phyloP scores from a whole-genome alignment of 2,888 invertebrate genomes.

The Ectemnius continuus region DNA sequence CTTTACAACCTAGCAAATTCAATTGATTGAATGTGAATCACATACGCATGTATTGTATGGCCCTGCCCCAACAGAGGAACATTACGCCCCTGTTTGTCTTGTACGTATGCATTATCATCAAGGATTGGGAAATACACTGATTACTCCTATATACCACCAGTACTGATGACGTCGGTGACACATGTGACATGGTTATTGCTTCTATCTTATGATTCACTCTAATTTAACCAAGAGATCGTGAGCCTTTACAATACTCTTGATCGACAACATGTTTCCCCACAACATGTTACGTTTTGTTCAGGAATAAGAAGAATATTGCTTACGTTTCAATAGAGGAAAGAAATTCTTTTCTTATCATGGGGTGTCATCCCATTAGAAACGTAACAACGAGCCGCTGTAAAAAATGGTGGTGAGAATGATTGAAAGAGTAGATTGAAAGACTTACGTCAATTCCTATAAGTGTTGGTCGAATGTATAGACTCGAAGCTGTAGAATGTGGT shows the following conservation, averaged over 20 bases:
- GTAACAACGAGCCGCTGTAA: too few relatives aligned
- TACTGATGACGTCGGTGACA: slow-evolving; percentile 60
- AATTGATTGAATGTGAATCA: not conserved
- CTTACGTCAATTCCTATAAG: slow-evolving; percentile 97
- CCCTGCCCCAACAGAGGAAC: slow-evolving; percentile 50
- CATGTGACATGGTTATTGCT: slow-evolving; percentile 50
- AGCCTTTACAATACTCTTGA: slow-evolving; percentile 3
- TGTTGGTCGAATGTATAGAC: slow-evolving; percentile 97
- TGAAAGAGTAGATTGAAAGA: slow-evolving; percentile 49
- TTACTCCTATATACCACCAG: slow-evolving; percentile 37
- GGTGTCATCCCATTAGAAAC: too few relatives aligned
- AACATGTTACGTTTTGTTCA: too few relatives aligned
- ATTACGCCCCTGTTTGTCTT: slow-evolving; percentile 55
- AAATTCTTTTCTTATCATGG: too few relatives aligned
- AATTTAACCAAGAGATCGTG: slow-evolving; percentile 25
- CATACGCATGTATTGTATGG: slow-evolving; percentile 23
- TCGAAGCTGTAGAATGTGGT: slow-evolving; percentile 92
- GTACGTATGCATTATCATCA: slow-evolving; percentile 49
- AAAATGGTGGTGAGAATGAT: too few relatives aligned
- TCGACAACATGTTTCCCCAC: not conserved
- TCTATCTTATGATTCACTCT: slow-evolving; percentile 29
- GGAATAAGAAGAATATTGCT: too few relatives aligned
- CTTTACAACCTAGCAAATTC: not conserved
- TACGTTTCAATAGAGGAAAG: too few relatives aligned
- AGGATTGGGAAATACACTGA: slow-evolving; percentile 61